Evolutionary conservation across 64 coral and sea anemone genomes (phyloP).

Genomic region (Orbicella faveolata): DNA sequence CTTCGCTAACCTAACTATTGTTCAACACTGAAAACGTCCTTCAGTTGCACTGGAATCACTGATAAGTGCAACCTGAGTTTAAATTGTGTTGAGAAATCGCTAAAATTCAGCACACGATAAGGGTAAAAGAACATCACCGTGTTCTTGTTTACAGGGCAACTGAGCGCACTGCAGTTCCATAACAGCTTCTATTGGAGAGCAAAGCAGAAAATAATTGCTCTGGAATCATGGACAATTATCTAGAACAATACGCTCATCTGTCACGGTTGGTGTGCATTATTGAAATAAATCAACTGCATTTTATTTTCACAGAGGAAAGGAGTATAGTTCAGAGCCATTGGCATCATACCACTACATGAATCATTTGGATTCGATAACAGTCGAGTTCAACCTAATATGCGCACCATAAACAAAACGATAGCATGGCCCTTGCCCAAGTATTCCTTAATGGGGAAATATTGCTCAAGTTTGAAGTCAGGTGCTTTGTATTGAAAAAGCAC

Average conservation of each 20-base stretch:
- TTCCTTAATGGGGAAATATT: conserved; percentile 23
- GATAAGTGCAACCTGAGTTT: background rate
- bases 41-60: background rate
- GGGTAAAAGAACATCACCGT: background rate
- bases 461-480: conserved; percentile 1
- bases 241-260: background rate
- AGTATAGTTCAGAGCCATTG: too few species aligned
- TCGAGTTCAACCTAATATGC: background rate
- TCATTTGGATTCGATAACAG: background rate
- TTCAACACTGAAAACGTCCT: background rate
- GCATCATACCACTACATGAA: background rate
- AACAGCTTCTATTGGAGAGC: background rate
- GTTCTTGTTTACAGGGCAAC: background rate
- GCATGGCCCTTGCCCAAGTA: background rate
- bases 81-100: background rate
- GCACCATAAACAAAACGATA: background rate
- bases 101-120: too few species aligned
- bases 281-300: background rate
- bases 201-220: too few species aligned
- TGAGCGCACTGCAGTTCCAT: background rate
- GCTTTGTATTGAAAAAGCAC: conserved; percentile 8
- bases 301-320: background rate
- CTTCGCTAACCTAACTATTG: background rate
- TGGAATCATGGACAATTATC: background rate
- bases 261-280: background rate